Base-by-base conservation (phyloP, 2,797 vertebrate genomes). In the Poecilia gillii region DNA sequence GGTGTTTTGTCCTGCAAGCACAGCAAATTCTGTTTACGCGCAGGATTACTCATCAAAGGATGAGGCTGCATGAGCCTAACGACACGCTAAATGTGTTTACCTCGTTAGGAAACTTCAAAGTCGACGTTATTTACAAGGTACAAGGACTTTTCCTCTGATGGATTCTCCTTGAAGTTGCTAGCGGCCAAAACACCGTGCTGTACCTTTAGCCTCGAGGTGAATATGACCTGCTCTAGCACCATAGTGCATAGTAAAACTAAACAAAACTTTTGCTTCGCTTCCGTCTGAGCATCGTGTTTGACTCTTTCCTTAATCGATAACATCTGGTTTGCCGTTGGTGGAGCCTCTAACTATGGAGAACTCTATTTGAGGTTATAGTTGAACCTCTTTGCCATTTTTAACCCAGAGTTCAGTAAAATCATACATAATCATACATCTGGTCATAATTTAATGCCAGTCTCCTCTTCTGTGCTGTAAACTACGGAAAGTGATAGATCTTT, bases 301-400 rank as follows among this genome's bases (percentile, higher is more conserved):
- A 81, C 93, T 95, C 95, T 94, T 94, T 94, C 82, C 87, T 90
- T 81, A 45, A 43, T 53, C 94, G 90, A 95, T 94, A 80, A 93
- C 88, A 93, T 91, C 90, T 90, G 25, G 66, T 96, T 91, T 93
- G 91, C 95, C 91, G 89, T 93, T 93, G 93, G 92, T 94, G 84
- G 89, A 89, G 64, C 80, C 64, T 77, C 14, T 31, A 62, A 62
- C 28, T 84, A 62, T 62, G 49, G 68, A 85, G 91, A 95, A 93
- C 93, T 93, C 92, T 82, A 88, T 87, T 84, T 91, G 93, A 96
- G 94, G 93, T 96, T 96, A 94, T 96, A 96, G 95, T 96, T 95
- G 95, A 97, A 77, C 96, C 94, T 7, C 78, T 23, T 4, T 95
- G 55, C 75, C 74, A 72, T 79, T 66, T 53, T 25, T 9, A 53